A percentile compares a stretch with the other conserved stretches of the same genome.
Conservation (phyloP, 2,888 invertebrate species). For the Drosophila prostipennis region DNA sequence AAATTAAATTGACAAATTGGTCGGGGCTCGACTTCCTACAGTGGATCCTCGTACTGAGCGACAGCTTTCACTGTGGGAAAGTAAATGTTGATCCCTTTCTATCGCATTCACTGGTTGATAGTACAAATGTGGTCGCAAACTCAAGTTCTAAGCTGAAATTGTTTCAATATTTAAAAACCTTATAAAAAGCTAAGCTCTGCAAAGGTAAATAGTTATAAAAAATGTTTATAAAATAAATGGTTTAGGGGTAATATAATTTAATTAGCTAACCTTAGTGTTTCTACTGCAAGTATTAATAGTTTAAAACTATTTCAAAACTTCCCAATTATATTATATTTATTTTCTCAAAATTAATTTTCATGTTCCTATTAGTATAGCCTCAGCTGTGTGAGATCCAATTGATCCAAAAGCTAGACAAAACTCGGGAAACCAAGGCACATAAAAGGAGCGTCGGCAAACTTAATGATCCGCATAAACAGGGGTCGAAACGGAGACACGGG, state of each 20-base stretch:
- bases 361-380: neutral
- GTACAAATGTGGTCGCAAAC: neutral
- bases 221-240: too few relatives aligned
- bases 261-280: too few relatives aligned
- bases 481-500: slow-evolving; percentile 8
- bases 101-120: slow-evolving; percentile 7
- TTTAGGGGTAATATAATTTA: too few relatives aligned
- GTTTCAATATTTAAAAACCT: too few relatives aligned
- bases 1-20: slow-evolving; percentile 66
- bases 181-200: too few relatives aligned
- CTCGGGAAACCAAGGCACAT: slow-evolving; percentile 16
- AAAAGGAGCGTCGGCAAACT: slow-evolving; percentile 42
- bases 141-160: neutral
- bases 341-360: neutral
- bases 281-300: too few relatives aligned
- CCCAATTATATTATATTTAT: neutral
- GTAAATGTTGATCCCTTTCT: slow-evolving; percentile 1
- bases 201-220: too few relatives aligned
- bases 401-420: slow-evolving; percentile 7
- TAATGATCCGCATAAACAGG: slow-evolving; percentile 44
- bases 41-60: neutral
- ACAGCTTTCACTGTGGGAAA: slow-evolving; percentile 17
- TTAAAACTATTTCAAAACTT: too few relatives aligned
- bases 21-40: slow-evolving; percentile 1
- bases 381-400: slow-evolving; percentile 4